A percentile compares a stretch with the other conserved stretches of the same genome.
Evolutionary conservation across 2,888 invertebrate genomes (phyloP).

Genomic region (Prosopocoilus inquinatus): DNA sequence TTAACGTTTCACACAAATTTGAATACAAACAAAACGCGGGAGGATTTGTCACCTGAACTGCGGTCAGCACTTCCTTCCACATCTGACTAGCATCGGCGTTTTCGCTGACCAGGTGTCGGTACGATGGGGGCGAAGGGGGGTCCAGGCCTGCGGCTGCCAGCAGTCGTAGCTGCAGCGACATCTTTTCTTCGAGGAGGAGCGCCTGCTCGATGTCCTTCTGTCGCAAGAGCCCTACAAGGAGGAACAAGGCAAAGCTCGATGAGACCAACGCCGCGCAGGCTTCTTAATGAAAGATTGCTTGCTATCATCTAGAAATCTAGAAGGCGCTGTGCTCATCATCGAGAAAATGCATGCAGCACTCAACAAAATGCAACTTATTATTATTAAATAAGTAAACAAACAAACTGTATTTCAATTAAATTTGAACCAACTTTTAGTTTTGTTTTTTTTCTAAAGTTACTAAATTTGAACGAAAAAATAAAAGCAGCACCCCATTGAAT

Average conservation of each 20-base stretch:
- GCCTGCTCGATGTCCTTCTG: conserved; percentile 88
- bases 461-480: no score
- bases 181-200: conserved; percentile 82
- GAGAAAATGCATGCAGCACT: no score
- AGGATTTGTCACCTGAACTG: conserved; percentile 60
- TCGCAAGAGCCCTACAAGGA: conserved; percentile 70
- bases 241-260: conserved; percentile 4
- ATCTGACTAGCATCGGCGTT: conserved; percentile 74
- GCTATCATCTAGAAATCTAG: no score
- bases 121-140: conserved; percentile 64
- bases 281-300: no score
- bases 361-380: no score
- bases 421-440: no score
- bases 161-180: conserved; percentile 77
- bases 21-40: not conserved
- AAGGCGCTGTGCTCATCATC: no score
- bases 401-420: no score
- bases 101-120: conserved; percentile 74
- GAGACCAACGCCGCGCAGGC: not conserved
- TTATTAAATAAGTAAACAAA: no score
- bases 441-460: no score
- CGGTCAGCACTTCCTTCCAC: conserved; percentile 79
- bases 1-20: no score
- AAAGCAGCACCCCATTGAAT: no score
- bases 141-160: conserved; percentile 68